Base-by-base conservation (phyloP, 2,797 vertebrate species). In the Halcyon badia region DNA sequence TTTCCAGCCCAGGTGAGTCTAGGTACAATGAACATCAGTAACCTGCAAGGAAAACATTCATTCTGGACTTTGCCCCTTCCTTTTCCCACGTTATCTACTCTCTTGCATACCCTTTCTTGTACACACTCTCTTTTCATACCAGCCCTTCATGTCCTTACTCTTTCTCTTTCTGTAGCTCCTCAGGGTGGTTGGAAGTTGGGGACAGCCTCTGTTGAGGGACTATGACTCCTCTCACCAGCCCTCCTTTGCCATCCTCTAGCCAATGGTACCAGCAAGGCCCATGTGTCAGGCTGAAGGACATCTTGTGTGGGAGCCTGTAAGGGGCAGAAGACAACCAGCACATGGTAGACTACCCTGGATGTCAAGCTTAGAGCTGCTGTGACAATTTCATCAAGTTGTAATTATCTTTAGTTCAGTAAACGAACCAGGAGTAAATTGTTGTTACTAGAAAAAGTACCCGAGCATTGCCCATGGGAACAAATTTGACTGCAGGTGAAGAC, bases 91-190 rank as follows among this genome's bases (percentile, higher is more conserved):
- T 4, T 5, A 5, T 11, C 42, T 39, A 10, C 15, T 60, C 26
- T 52, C 16, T 20, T 57, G 26, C 5, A 0, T n/a, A 33, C 2
- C 1, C 4, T 44, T 51, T 18, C 8, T 73, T 49, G 22, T 9
- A 20, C 33, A 22, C 1, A 1, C 5, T 28, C 8, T 26, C 30
- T 60, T 48, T 44, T 78, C 44, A 25, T 10, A 21, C 7, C 42
- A 58, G 30, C 22, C 37, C 4, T 57, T 18, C 10, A 3, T 4
- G 13, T 19, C 83, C 51, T 42, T 42, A 49, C 19, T 5, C 3
- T 64, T 6, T 30, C n/a, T 49, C 16, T 18, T 60, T 25, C 20
- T 70, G 33, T 33, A 85, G 11, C 19, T 88, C 31, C 61, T 83
- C 51, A 54, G 16, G 25, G 10, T 46, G 31, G 2, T 15, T 58